Conservation (phyloP, 2,888 invertebrate species). For the Lutraria lutraria region DNA sequence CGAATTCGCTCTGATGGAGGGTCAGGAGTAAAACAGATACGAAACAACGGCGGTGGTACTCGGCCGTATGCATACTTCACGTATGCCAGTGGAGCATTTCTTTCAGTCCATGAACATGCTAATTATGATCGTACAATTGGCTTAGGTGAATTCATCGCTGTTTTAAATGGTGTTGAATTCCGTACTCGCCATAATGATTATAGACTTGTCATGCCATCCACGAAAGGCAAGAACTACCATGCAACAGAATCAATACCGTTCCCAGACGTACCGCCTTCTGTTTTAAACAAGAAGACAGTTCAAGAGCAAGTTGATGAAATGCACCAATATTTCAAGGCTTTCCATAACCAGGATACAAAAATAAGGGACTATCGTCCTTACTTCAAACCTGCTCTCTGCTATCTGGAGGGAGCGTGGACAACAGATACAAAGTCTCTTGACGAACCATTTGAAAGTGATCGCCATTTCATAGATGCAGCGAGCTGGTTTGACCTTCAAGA, state of each 20-base stretch:
- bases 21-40: conserved; percentile 72
- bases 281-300: conserved; percentile 68
- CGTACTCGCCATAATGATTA: conserved; percentile 84
- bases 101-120: conserved; percentile 80
- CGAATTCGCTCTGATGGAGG: conserved; percentile 69
- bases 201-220: conserved; percentile 76
- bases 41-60: conserved; percentile 61
- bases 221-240: conserved; percentile 66
- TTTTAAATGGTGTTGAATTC: conserved; percentile 83
- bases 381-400: conserved; percentile 81
- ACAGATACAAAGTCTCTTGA: conserved; percentile 70
- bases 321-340: conserved; percentile 82
- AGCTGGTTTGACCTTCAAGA: conserved; percentile 80
- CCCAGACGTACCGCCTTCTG: conserved; percentile 79
- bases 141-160: conserved; percentile 78
- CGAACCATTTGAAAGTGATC: conserved; percentile 82
- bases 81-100: conserved; percentile 61
- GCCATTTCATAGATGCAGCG: conserved; percentile 79
- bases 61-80: conserved; percentile 69
- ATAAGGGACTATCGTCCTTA: conserved; percentile 77
- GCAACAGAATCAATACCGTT: conserved; percentile 78
- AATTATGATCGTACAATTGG: conserved; percentile 80
- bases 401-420: conserved; percentile 83
- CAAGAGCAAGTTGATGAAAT: conserved; percentile 78
- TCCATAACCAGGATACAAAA: conserved; percentile 77